Evolutionary conservation across 37 sponge, comb jelly and placozoan genomes (phyloP).

Genomic region (Ianthella basta): DNA sequence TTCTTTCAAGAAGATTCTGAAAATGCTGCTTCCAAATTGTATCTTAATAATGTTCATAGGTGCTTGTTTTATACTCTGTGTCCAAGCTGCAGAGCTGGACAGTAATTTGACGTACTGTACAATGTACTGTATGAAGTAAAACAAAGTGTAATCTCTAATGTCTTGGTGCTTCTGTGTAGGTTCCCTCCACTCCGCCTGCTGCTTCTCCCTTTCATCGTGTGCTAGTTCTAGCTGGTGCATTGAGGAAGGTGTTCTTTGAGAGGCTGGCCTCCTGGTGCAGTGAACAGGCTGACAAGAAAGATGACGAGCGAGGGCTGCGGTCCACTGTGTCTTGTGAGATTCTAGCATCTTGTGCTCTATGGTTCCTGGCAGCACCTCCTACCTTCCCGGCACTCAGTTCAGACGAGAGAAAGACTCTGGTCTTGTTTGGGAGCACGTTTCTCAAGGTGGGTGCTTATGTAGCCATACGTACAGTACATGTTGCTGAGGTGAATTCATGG

Average conservation of each 20-base stretch:
- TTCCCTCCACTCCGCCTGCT: conserved; percentile 12
- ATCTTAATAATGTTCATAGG: no score
- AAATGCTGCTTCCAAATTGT: no score
- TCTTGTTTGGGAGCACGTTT: background rate
- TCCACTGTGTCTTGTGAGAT: background rate
- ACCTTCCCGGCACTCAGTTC: conserved; percentile 7
- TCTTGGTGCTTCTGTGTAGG: background rate
- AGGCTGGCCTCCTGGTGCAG: background rate
- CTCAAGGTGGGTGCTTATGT: background rate
- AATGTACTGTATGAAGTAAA: no score
- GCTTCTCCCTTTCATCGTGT: background rate
- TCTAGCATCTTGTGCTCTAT: background rate
- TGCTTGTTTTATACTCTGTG: no score
- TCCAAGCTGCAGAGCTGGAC: no score
- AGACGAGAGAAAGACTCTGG: background rate
- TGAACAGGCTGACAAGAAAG: background rate
- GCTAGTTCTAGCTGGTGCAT: background rate
- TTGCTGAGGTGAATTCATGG: no score
- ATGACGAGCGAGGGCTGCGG: background rate
- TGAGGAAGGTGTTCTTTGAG: background rate
- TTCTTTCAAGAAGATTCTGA: no score
- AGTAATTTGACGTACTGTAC: no score
- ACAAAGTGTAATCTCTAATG: no score
- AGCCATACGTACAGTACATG: background rate
- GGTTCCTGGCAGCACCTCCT: conserved; percentile 20